These are phyloP conservation scores for Cephus sareptanus DNA, from an alignment of 2,888 invertebrate genomes.

Conservation along the genomic window DNA sequence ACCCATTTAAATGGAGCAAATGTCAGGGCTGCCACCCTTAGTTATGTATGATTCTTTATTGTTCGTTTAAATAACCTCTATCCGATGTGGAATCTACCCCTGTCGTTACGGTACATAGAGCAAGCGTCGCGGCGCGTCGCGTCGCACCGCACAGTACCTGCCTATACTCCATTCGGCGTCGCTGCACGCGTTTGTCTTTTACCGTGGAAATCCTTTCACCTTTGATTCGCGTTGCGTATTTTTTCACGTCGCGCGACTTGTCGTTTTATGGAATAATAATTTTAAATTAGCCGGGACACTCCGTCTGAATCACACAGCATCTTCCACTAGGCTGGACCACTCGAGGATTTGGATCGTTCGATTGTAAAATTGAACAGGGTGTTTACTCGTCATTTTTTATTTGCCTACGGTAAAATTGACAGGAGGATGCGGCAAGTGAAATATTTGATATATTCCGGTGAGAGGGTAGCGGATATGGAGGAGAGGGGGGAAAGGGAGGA, in stretches of 20 bases:
- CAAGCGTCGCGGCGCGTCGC: too few species aligned
- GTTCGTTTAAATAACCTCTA: constrained; percentile 61
- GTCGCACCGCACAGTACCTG: too few species aligned
- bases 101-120: background rate
- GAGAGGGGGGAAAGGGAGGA: too few species aligned
- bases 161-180: too few species aligned
- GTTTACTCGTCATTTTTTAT: too few species aligned
- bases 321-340: background rate
- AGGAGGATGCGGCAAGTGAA: too few species aligned
- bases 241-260: constrained; percentile 11
- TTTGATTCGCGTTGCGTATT: background rate
- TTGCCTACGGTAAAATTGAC: too few species aligned
- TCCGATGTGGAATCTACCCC: background rate
- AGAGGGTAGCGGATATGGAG: too few species aligned
- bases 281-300: constrained; percentile 5
- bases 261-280: constrained; percentile 26
- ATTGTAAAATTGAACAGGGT: too few species aligned
- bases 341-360: too few species aligned
- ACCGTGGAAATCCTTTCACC: constrained; percentile 18
- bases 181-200: constrained; percentile 20
- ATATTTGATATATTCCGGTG: too few species aligned
- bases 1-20: background rate
- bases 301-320: background rate
- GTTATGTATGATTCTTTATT: constrained; percentile 56
- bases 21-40: background rate